These are phyloP conservation scores for Arvicanthis niloticus DNA, from an alignment of 2,113 vertebrate genomes.

Conservation along the genomic window DNA sequence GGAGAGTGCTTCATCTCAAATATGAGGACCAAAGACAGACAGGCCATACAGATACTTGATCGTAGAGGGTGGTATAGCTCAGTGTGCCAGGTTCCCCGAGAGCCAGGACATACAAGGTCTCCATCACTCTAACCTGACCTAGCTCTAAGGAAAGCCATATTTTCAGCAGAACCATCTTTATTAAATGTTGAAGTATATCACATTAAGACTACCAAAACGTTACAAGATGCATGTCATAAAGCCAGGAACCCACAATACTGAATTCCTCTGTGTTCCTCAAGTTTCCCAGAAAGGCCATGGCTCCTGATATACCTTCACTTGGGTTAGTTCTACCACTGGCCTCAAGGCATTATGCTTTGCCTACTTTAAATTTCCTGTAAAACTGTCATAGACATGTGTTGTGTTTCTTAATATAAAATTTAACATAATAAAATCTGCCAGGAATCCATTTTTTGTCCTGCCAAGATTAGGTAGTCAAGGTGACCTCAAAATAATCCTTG, in stretches of 20 bases:
- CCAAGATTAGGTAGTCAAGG: neutral
- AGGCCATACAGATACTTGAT: neutral
- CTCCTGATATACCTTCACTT: neutral
- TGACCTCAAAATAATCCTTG: neutral
- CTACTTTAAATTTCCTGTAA: neutral
- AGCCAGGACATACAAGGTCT: neutral
- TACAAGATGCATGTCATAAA: neutral
- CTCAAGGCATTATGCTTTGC: accelerated
- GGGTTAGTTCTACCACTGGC: neutral
- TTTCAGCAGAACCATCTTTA: neutral
- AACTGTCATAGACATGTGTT: neutral
- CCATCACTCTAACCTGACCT: neutral
- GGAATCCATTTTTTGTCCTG: neutral
- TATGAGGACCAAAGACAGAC: neutral
- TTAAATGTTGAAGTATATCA: neutral
- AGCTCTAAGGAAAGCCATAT: neutral
- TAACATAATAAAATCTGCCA: neutral
- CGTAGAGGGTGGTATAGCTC: no score
- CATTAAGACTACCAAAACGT: neutral
- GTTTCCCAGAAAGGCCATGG: neutral
- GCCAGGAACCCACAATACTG: neutral
- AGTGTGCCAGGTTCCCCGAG: neutral
- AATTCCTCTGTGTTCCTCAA: neutral
- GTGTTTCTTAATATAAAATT: neutral
- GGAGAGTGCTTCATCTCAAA: neutral